Conservation (phyloP, 2,888 invertebrate species). For the Portevinia maculata region DNA sequence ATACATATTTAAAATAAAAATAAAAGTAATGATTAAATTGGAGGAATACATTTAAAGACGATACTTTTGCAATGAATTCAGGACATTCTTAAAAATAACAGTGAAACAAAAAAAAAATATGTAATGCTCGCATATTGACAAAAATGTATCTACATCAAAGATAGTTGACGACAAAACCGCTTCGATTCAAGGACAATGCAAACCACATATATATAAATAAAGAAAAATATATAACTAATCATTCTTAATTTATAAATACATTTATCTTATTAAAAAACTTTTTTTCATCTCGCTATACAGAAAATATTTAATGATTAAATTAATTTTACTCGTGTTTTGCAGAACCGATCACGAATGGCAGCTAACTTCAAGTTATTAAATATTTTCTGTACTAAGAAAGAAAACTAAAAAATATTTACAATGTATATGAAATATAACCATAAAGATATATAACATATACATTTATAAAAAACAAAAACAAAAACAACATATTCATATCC, state of each 20-base stretch:
- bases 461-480: constrained; percentile 8
- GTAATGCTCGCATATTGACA: neutral
- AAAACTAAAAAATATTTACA: constrained; percentile 3
- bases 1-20: no score
- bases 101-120: neutral
- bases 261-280: constrained; percentile 30
- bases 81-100: constrained; percentile 19
- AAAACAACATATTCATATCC: constrained; percentile 39
- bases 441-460: constrained; percentile 21
- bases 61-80: constrained; percentile 22
- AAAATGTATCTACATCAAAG: constrained; percentile 1
- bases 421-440: neutral
- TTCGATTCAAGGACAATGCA: constrained; percentile 35
- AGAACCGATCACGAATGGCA: constrained; percentile 62
- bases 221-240: constrained; percentile 42
- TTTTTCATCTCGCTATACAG: constrained; percentile 50
- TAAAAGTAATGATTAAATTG: constrained; percentile 47
- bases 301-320: constrained; percentile 67
- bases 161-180: constrained; percentile 43
- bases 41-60: constrained; percentile 41
- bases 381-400: constrained; percentile 68
- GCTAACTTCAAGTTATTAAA: constrained; percentile 63
- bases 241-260: constrained; percentile 70
- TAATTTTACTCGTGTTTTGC: constrained; percentile 43
- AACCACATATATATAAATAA: neutral